These are phyloP conservation scores for Typhlichthys eigenmanni DNA, from an alignment of 2,797 vertebrate genomes.

Conservation along the genomic window DNA sequence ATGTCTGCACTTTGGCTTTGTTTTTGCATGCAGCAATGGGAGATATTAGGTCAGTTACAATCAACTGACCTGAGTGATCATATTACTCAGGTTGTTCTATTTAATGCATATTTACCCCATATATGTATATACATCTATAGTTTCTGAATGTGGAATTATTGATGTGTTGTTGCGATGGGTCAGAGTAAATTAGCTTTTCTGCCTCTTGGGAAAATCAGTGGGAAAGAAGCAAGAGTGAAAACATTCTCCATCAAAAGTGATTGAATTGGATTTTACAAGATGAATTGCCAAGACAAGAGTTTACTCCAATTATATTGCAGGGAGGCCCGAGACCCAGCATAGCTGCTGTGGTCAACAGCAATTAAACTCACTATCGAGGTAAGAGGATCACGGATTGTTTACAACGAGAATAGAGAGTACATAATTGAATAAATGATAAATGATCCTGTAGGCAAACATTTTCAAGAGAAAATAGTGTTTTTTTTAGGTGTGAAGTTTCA, in stretches of 20 bases:
- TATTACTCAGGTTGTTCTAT: neutral
- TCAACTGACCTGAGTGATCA: slow-evolving; percentile 10
- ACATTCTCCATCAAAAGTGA: slow-evolving; percentile 71
- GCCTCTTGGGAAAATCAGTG: slow-evolving; percentile 48
- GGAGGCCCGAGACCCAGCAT: slow-evolving; percentile 58
- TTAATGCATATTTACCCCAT: too few species aligned
- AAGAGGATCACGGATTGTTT: slow-evolving; percentile 54
- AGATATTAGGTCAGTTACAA: slow-evolving; percentile 25
- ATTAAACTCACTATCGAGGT: slow-evolving; percentile 64
- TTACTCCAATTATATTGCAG: slow-evolving; percentile 72
- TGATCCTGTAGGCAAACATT: slow-evolving; percentile 39
- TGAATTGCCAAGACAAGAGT: slow-evolving; percentile 71
- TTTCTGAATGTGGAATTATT: slow-evolving; percentile 63
- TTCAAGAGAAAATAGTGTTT: slow-evolving; percentile 5
- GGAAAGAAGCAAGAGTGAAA: slow-evolving; percentile 52
- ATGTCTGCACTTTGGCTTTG: slow-evolving; percentile 17
- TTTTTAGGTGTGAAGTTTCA: slow-evolving; percentile 40
- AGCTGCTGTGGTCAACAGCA: slow-evolving; percentile 65
- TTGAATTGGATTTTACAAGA: slow-evolving; percentile 77
- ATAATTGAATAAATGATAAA: slow-evolving; percentile 36
- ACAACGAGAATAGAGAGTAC: slow-evolving; percentile 52
- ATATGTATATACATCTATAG: slow-evolving; percentile 28
- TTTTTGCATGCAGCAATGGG: slow-evolving; percentile 16
- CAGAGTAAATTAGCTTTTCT: slow-evolving; percentile 63
- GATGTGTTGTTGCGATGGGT: slow-evolving; percentile 52